Evolutionary conservation across 2,113 vertebrate genomes (phyloP), one percentile per base, ranked within the genome.

Genomic region (Pipra filicauda): DNA sequence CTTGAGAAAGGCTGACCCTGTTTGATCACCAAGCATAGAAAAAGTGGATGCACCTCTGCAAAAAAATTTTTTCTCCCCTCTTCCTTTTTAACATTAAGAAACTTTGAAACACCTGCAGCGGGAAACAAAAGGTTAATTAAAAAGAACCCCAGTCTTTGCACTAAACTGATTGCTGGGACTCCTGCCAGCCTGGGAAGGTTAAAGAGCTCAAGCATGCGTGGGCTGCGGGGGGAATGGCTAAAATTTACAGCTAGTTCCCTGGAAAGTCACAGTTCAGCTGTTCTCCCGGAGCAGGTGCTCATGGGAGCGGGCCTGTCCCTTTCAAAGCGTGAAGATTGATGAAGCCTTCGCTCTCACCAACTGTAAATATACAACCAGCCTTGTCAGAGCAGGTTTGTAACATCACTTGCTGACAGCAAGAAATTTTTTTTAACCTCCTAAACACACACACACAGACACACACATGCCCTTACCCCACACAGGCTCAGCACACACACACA

Each of bases 281-380:
- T 96, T 98, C 96, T 97, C 97, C 95, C 66, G 33, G 95, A 98
- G 97, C 97, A 98, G 97, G 97, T 97, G 97, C 96, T 97, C 97
- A 97, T 96, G 97, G 97, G 95, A 97, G 96, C 86, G 59, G 88
- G 93, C 88, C 97, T 95, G 92, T 97, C 96, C 97, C 97, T 95
- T 97, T 97, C 96, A 96, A 97, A 97, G 93, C 95, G 77, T 77
- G 69, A 96, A 98, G 98, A 98, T 98, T 98, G 98, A 98, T 98
- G 97, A 97, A 97, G 97, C 95, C 95, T 97, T 98, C 97, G 96
- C 97, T 97, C 93, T 81, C 95, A 94, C 97, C 97, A 98, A 97
- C 97, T 98, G 98, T 98, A 98, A 98, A 98, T 98, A 98, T 97
- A 98, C 97, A 97, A 96, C 96, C 96, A 97, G 97, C 97, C 98